phyloP scores from a whole-genome alignment of 2,888 invertebrate species.

The Siphonodentalium dalli region DNA sequence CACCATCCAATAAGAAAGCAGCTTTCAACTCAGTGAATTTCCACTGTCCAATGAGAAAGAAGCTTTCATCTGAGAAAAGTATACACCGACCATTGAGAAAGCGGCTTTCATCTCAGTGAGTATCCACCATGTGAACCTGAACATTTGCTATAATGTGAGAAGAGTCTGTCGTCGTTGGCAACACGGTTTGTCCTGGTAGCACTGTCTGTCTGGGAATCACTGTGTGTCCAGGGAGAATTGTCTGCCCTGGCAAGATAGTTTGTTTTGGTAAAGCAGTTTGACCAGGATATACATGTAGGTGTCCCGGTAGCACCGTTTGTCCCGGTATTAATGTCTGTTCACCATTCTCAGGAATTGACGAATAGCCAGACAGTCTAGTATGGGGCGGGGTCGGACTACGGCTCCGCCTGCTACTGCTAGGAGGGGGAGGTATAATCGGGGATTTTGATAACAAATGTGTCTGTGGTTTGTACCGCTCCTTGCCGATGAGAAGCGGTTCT shows the following conservation, averaged over 20 bases:
- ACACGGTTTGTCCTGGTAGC: no score
- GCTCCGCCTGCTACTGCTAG: constrained; percentile 49
- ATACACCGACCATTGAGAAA: no score
- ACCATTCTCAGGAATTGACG: no score
- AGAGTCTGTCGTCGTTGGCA: constrained; percentile 48
- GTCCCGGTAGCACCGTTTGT: constrained; percentile 46
- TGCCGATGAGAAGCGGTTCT: constrained; percentile 59
- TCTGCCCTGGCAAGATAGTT: no score
- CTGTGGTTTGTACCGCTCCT: constrained; percentile 59
- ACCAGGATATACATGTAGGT: no score
- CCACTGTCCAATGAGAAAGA: no score
- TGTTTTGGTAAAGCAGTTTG: no score
- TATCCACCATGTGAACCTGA: constrained; percentile 88
- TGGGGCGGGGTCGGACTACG: constrained; percentile 60
- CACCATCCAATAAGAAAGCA: no score
- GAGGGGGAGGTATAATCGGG: constrained; percentile 54
- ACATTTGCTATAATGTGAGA: constrained; percentile 84
- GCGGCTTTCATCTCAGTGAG: constrained; percentile 43
- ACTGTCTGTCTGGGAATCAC: constrained; percentile 12
- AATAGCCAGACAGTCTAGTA: constrained; percentile 41
- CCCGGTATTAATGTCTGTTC: constrained; percentile 50
- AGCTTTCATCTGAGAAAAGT: no score
- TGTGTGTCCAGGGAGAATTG: no score
- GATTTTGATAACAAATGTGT: constrained; percentile 36
- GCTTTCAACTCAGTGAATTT: no score